phyloP scores from a whole-genome alignment of 2,797 vertebrate species.

The Molossus molossus region DNA sequence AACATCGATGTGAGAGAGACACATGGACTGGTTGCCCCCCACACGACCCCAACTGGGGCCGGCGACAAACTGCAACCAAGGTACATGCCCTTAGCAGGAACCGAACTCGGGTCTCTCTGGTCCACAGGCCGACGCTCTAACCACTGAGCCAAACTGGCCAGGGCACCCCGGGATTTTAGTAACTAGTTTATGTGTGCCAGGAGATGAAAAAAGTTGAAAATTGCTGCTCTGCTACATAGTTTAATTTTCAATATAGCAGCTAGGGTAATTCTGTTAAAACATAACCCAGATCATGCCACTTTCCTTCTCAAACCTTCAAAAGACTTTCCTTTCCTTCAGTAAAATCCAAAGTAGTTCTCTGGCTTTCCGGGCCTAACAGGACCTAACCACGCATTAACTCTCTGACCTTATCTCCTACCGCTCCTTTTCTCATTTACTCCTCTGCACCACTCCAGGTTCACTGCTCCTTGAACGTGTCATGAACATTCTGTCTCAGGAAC shows the following conservation, averaged over 20 bases:
- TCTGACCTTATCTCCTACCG: neutral
- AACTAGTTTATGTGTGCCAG: neutral
- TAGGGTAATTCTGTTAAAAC: neutral
- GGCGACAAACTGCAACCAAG: too few species aligned
- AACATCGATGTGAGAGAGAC: too few species aligned
- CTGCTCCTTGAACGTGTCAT: neutral
- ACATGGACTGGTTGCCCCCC: too few species aligned
- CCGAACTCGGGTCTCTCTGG: too few species aligned
- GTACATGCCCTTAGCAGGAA: too few species aligned
- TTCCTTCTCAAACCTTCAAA: neutral
- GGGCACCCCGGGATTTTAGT: neutral
- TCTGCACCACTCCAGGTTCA: neutral
- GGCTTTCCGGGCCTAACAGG: neutral
- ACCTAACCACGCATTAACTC: neutral
- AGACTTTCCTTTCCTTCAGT: neutral
- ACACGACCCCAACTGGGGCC: too few species aligned
- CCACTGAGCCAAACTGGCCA: too few species aligned
- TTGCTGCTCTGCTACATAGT: neutral
- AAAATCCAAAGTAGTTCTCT: neutral
- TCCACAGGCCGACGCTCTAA: too few species aligned
- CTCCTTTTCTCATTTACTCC: neutral
- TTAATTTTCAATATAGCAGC: neutral
- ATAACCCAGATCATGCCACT: neutral
- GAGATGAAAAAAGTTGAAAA: neutral
- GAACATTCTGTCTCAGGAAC: neutral